Conservation (phyloP, 2,888 invertebrate species). For the Synanthedon myopaeformis region DNA sequence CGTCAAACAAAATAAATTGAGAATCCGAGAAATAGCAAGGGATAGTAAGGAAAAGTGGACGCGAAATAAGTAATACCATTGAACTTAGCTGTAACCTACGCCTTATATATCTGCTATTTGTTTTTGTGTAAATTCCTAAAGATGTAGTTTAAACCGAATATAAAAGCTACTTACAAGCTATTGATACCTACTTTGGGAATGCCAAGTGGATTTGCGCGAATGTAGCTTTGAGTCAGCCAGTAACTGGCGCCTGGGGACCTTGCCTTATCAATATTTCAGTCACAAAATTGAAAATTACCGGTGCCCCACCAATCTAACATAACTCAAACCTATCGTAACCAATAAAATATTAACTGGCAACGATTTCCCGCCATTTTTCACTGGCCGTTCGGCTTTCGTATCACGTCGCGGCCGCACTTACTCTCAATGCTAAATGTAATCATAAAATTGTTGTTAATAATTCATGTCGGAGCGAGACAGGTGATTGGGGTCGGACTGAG, state of each 20-base stretch:
- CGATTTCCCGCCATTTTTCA: slow-evolving; percentile 63
- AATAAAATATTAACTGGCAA: slow-evolving; percentile 65
- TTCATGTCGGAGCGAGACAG: slow-evolving; percentile 42
- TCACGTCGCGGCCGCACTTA: slow-evolving; percentile 59
- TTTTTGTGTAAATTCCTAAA: too few relatives aligned
- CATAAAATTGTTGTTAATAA: slow-evolving; percentile 70
- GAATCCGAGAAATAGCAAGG: too few relatives aligned
- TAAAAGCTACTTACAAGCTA: too few relatives aligned
- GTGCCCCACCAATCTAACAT: slow-evolving; percentile 43
- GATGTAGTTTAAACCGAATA: too few relatives aligned
- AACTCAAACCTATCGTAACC: slow-evolving; percentile 65
- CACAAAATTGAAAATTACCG: slow-evolving; percentile 67
- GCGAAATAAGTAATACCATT: too few relatives aligned
- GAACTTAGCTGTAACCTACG: too few relatives aligned
- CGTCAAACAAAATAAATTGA: too few relatives aligned
- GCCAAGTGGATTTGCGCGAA: neutral
- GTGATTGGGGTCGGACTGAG: slow-evolving; percentile 17
- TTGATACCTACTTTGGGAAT: neutral
- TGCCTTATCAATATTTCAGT: slow-evolving; percentile 61
- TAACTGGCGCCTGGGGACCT: slow-evolving; percentile 12
- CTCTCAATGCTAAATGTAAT: slow-evolving; percentile 64
- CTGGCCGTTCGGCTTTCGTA: slow-evolving; percentile 48
- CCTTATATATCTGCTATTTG: too few relatives aligned
- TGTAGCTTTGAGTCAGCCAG: slow-evolving; percentile 3
- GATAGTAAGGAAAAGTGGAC: too few relatives aligned